Base-by-base conservation (phyloP, 1,140 invertebrate species). In the Bathynomus jamesi region DNA sequence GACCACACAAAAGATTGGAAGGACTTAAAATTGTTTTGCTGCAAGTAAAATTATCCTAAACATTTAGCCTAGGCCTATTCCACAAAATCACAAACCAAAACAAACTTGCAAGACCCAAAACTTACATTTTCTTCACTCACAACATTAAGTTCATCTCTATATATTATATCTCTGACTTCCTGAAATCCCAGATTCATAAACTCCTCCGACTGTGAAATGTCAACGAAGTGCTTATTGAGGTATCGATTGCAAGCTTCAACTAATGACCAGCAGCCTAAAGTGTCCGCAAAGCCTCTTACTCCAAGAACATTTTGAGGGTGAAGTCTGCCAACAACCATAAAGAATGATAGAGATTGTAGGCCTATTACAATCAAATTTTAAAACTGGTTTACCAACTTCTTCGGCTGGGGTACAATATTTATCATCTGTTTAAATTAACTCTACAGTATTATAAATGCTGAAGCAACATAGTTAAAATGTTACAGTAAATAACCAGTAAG, bases 261-360 rank as follows among this genome's bases (percentile, higher is more conserved):
- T 7, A 95, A 82, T 4, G 85, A 81, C 0, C 83, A 81, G 80
- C 91, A 94, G 71, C 89, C 89, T 67, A 94, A 84, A 13, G 90
- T 90, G 79, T 94, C 91, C 8, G 91, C 92, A 85, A 95, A 95
- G 61, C 87, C 84, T 46, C 90, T 83, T 62, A 94, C 89, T 2
- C 91, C 91, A 65, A 95, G 80, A n/a, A 92, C 92, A 83, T 95
- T 94, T 71, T 89, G 86, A 0, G 91, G 90, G 79, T 92, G 88
- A 77, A 95, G 87, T 79, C 91, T 90, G 79, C 64, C n/a, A n/a
- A n/a, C n/a, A n/a, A n/a, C n/a, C n/a, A n/a, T n/a, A n/a, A n/a
- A n/a, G n/a, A n/a, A n/a, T n/a, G n/a, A n/a, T n/a, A n/a, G n/a
- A n/a, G n/a, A n/a, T n/a, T n/a, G n/a, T n/a, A n/a, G n/a, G n/a